phyloP scores from a whole-genome alignment of 2,797 vertebrate genomes.

The Lates japonicus region DNA sequence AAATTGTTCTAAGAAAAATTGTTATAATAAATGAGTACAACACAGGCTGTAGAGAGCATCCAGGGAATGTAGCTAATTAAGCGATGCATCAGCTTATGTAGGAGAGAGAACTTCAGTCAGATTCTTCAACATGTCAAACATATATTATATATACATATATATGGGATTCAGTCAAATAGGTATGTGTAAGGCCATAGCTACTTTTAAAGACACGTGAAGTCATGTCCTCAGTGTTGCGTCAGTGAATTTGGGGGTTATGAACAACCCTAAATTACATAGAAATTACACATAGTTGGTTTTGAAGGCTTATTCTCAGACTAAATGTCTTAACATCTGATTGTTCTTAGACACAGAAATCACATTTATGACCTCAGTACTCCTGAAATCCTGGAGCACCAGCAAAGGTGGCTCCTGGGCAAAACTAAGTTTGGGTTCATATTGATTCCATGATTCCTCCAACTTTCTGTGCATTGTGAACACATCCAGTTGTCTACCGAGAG shows the following conservation, averaged over 20 bases:
- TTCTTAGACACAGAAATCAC: neutral
- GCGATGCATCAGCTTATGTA: neutral
- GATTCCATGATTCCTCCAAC: neutral
- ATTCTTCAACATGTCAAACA: neutral
- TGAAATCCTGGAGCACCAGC: neutral
- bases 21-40: too few relatives aligned
- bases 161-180: too few relatives aligned
- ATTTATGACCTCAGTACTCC: neutral
- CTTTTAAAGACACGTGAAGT: neutral
- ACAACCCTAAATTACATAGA: neutral
- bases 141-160: too few relatives aligned
- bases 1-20: conserved; percentile 4
- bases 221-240: neutral
- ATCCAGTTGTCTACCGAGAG: neutral
- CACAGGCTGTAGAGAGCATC: neutral
- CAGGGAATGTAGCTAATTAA: neutral
- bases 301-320: neutral
- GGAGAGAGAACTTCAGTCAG: neutral
- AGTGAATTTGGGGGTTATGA: too few relatives aligned
- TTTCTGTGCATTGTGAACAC: too few relatives aligned
- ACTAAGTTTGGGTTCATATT: neutral
- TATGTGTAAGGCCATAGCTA: too few relatives aligned
- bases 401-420: neutral
- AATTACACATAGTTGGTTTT: neutral
- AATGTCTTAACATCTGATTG: neutral